Base-by-base conservation (phyloP, 2,113 vertebrate genomes). In the Sakesphorus luctuosus region DNA sequence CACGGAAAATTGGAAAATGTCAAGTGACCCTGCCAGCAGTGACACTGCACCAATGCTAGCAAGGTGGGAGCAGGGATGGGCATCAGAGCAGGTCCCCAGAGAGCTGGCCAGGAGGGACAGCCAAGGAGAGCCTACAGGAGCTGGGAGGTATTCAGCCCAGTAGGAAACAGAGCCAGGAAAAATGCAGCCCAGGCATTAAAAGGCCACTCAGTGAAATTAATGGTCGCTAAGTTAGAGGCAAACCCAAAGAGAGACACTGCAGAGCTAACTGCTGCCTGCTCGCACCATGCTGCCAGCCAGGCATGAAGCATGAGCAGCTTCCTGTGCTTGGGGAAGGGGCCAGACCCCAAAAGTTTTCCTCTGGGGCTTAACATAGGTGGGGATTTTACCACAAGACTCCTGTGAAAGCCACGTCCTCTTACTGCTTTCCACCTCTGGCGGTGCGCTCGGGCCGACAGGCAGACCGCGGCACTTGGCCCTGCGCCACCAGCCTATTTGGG, bases 201-300 rank as follows among this genome's bases (percentile, higher is more conserved):
- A 93, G 77, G 58, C 88, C 80, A 53, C 88, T 94, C 92, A 84
- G 47, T 9, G 31, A 82, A 95, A 93, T 93, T 90, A 94, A 94
- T 73, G 69, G 53, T 40, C 15, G 7, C 55, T 81, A 49, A 72
- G 53, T 84, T 80, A 93, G 90, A 86, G 72, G 38, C 59, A 94
- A 96, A 80, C 63, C 46, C 40, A 75, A 81, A 58, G 56, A 56
- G 56, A 56, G 40, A 58, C 3, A 15, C 61, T 52, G 50, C 72
- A 80, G 87, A 50, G 49, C 81, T 96, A 50, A 4, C 87, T 25
- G 65, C 76, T 61, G 47, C 2, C 4, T 25, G 47, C 31, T 85
- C 6, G 0, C n/a, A 55, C 40, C 69, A 59, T 0, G 1, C 23
- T 43, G 79, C 72, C 59, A 73, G 75, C 59, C 6, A 1, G 58